Evolutionary conservation across 2,113 vertebrate species (phyloP), one percentile per base, ranked within the genome.

Genomic region (Lanius collurio): DNA sequence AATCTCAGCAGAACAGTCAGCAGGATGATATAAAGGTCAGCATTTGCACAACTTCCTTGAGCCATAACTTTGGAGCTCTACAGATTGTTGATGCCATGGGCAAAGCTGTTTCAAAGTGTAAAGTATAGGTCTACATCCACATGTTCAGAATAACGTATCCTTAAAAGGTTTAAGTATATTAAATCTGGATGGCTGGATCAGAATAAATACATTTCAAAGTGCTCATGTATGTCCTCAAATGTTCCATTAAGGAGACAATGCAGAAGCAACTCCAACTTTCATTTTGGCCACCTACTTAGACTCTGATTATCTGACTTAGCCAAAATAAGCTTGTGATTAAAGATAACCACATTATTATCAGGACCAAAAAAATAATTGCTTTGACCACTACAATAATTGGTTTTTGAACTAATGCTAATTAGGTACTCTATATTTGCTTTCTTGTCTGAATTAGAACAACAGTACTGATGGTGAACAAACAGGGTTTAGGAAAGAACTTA

Each of bases 91-190:
- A 93, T 65, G 79, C 80, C 4, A 1, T 42, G 87, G 87, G 77
- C 83, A 95, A 88, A 93, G 56, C 56, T 84, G 8, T 87, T 91
- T 95, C 56, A 69, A 87, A 94, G 70, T 69, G 62, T 78, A 52
- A 90, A 75, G 64, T 87, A 81, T 56, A 74, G 55, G 76, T 78
- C 50, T 87, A 37, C 33, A 87, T 50, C 56, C 71, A 60, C 65
- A 56, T n/a, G 24, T 59, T 65, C 55, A 78, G 46, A 89, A 75
- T 73, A 90, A 62, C 0, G 0, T 60, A 79, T 53, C n/a, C 37
- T 24, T 87, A 91, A 87, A 92, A 89, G 35, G 65, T 91, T 93
- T 78, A 94, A 88, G 78, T 73, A 42, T 69, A 91, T 94, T 67
- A 75, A 75, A 75, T 77, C 67, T 87, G 68, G 56, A 85, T 77